phyloP scores from a whole-genome alignment of 1,140 invertebrate genomes.

The Orchesella cincta region DNA sequence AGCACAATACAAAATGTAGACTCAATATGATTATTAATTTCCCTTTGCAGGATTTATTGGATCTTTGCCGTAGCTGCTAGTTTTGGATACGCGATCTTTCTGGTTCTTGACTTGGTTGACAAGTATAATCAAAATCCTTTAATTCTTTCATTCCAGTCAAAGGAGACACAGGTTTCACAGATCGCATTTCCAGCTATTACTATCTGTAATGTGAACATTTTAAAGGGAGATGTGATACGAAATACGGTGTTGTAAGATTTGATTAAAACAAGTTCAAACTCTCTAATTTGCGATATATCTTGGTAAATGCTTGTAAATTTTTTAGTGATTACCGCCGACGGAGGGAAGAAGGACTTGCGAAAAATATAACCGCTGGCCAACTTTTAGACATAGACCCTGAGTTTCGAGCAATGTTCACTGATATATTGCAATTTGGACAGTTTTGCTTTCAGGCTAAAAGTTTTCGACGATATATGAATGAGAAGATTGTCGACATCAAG shows the following conservation, averaged over 20 bases:
- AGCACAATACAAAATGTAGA: neutral
- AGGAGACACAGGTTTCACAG: neutral
- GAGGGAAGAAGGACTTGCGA: too few species aligned
- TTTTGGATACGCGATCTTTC: neutral
- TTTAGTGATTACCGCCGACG: too few species aligned
- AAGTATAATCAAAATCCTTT: neutral
- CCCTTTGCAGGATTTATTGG: neutral
- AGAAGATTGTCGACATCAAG: neutral
- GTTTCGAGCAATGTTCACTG: neutral
- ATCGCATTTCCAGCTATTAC: constrained; percentile 16
- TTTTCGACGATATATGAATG: neutral
- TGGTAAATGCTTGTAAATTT: too few species aligned
- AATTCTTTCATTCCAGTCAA: neutral
- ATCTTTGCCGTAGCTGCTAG: neutral
- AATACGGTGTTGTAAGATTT: too few species aligned
- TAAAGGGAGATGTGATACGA: neutral
- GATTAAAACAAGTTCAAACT: too few species aligned
- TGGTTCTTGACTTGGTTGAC: neutral
- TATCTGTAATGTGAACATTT: constrained; percentile 11
- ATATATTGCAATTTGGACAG: neutral
- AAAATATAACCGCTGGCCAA: too few species aligned
- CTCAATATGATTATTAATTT: neutral
- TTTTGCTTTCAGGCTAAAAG: neutral
- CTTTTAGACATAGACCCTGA: too few species aligned
- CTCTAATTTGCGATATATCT: too few species aligned